These are phyloP conservation scores for Sphaerophoria rueppellii DNA, from an alignment of 2,888 invertebrate species.

Conservation along the genomic window DNA sequence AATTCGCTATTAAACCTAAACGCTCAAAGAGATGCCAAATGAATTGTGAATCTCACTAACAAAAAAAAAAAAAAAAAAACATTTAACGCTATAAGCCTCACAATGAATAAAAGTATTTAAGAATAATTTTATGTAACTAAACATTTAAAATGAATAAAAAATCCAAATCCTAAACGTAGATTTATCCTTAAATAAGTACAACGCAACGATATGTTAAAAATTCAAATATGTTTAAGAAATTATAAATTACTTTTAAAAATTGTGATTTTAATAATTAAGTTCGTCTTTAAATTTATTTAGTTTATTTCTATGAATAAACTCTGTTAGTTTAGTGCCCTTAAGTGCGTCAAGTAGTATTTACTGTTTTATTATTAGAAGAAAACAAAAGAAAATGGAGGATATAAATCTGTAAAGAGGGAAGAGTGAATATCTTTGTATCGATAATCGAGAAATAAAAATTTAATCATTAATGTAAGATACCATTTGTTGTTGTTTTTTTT, in stretches of 20 bases:
- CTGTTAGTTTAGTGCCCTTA: constrained; percentile 57
- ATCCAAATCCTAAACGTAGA: constrained; percentile 43
- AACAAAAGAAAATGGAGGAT: constrained; percentile 20
- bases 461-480: neutral
- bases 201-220: constrained; percentile 56
- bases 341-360: neutral
- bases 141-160: constrained; percentile 24
- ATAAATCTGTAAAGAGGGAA: neutral
- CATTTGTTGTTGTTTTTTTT: neutral
- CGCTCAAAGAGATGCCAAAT: constrained; percentile 71
- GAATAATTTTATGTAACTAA: constrained; percentile 5
- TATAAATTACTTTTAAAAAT: constrained; percentile 45
- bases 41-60: constrained; percentile 50
- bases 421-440: constrained; percentile 10
- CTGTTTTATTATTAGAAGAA: constrained; percentile 3
- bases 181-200: constrained; percentile 47
- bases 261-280: constrained; percentile 69
- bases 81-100: constrained; percentile 44
- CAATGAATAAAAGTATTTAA: neutral
- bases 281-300: constrained; percentile 49
- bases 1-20: constrained; percentile 11
- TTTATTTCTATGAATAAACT: constrained; percentile 48
- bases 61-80: constrained; percentile 9
- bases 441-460: constrained; percentile 20
- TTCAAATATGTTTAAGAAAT: constrained; percentile 32